Evolutionary conservation across 2,888 invertebrate species (phyloP), one percentile per base, ranked within the genome.

Genomic region (Chaetoderma sp.): DNA sequence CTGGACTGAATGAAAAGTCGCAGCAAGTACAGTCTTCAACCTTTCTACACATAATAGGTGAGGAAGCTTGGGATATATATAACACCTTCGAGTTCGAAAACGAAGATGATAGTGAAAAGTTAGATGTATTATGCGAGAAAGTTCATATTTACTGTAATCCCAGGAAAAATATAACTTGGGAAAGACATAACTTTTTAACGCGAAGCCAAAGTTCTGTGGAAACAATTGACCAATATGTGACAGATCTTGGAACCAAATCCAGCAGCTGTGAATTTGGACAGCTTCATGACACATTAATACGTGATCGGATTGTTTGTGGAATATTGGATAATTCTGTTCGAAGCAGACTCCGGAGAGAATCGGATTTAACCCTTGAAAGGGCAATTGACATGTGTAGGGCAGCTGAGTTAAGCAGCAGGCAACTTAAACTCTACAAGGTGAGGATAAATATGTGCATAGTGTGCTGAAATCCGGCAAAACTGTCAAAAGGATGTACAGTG

Each of bases 221-320:
- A 52, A 36, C 57, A 6, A 36, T 68, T 28, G 68, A 68, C 39
- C 52, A 68, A 13, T 65, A 45, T 39, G 54, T 65, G 2, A 68
- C 55, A 0, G 65, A 65, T 30, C 18, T 68, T 13, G 58, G 56
- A 58, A 65, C 55, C 28, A 39, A 16, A 21, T 54, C 65, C 42
- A 59, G 44, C 18, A n/a, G n/a, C n/a, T n/a, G n/a, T n/a, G n/a
- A n/a, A n/a, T n/a, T n/a, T n/a, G n/a, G n/a, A n/a, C n/a, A n/a
- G n/a, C n/a, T n/a, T n/a, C n/a, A n/a, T n/a, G n/a, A n/a, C n/a
- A n/a, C n/a, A n/a, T n/a, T n/a, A n/a, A n/a, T n/a, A n/a, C n/a
- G n/a, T n/a, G n/a, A n/a, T n/a, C n/a, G n/a, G n/a, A n/a, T n/a
- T n/a, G n/a, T n/a, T n/a, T n/a, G n/a, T n/a, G n/a, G n/a, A n/a